Evolutionary conservation across 1,140 invertebrate species (phyloP).

Genomic region (Rhyzopertha dominica): DNA sequence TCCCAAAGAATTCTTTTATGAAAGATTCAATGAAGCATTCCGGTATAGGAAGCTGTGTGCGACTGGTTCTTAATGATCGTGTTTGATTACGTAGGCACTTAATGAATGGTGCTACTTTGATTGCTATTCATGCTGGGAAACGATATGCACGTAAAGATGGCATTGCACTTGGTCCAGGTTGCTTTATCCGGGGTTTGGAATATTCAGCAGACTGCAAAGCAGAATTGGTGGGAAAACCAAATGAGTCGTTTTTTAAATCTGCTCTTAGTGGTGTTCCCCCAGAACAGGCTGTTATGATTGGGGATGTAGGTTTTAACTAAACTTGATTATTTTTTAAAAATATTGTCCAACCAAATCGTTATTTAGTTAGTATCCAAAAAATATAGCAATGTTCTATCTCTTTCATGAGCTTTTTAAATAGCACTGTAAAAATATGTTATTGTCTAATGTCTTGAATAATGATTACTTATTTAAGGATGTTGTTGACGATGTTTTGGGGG

Average conservation of each 20-base stretch:
- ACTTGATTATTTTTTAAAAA: no score
- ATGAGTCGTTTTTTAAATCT: slow-evolving; percentile 63
- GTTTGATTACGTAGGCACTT: slow-evolving; percentile 49
- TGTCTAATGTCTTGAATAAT: no score
- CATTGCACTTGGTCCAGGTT: slow-evolving; percentile 75
- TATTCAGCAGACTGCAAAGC: slow-evolving; percentile 65
- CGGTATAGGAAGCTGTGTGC: no score
- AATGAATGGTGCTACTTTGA: slow-evolving; percentile 63
- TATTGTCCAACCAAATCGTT: no score
- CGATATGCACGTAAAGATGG: slow-evolving; percentile 74
- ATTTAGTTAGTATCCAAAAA: no score
- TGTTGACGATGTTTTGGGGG: slow-evolving; percentile 72
- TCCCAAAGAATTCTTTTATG: slow-evolving; percentile 73
- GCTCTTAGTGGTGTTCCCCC: slow-evolving; percentile 57
- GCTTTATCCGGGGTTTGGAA: slow-evolving; percentile 77
- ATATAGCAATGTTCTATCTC: no score
- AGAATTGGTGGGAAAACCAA: slow-evolving; percentile 77
- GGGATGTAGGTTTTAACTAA: slow-evolving; percentile 78
- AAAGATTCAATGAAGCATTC: slow-evolving; percentile 72
- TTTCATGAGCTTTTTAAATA: no score
- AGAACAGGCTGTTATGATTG: slow-evolving; percentile 76
- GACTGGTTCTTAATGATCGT: slow-evolving; percentile 11
- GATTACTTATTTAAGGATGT: slow-evolving; percentile 72
- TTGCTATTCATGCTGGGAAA: slow-evolving; percentile 79
- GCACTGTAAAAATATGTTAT: no score